Conservation (phyloP, 2,888 invertebrate species). For the Aphrophora alni region DNA sequence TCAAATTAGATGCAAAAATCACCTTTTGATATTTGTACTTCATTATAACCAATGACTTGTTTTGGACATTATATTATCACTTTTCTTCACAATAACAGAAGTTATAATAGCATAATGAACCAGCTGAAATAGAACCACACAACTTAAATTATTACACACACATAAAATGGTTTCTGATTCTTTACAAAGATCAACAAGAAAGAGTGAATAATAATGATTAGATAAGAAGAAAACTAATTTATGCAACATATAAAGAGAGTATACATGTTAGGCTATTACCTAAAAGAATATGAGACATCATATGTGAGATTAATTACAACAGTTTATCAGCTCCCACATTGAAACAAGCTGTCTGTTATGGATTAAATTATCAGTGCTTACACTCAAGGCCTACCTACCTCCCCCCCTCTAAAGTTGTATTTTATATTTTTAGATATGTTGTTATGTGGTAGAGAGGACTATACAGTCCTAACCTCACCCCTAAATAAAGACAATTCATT, state of each 20-base stretch:
- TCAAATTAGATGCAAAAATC: neutral
- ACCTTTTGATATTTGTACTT: conserved; percentile 6
- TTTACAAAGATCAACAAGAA: conserved; percentile 2
- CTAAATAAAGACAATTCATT: too few relatives aligned
- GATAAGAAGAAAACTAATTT: neutral
- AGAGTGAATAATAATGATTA: neutral
- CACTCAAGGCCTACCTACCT: neutral
- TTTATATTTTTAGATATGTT: too few relatives aligned
- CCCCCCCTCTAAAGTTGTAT: neutral
- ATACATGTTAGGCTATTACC: neutral
- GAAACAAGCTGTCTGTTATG: neutral
- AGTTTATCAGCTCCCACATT: neutral
- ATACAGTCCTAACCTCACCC: too few relatives aligned
- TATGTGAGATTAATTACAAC: neutral
- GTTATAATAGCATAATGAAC: neutral
- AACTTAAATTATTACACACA: neutral
- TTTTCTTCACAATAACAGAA: neutral
- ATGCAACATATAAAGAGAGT: neutral
- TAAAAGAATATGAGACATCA: neutral
- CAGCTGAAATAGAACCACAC: conserved; percentile 5
- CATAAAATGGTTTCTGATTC: neutral
- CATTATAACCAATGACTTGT: neutral
- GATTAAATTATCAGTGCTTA: too few relatives aligned
- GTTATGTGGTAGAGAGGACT: too few relatives aligned
- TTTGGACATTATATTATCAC: neutral